Conservation (phyloP, 2,888 invertebrate genomes). For the Sipha maydis region DNA sequence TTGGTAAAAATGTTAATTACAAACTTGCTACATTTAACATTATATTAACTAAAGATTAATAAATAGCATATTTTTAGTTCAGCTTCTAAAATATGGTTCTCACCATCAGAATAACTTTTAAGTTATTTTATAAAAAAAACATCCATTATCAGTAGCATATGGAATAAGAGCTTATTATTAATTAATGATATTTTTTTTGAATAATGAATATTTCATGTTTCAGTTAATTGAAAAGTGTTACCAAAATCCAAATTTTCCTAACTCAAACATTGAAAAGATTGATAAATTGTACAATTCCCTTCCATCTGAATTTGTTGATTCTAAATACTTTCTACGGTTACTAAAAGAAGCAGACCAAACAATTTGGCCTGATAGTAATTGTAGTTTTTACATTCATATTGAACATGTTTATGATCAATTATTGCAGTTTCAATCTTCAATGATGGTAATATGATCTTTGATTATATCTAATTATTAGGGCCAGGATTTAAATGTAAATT, state of each 20-base stretch:
- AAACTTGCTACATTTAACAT: not conserved
- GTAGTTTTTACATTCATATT: not conserved
- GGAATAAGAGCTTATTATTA: not conserved
- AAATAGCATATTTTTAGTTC: not conserved
- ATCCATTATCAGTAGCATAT: not conserved
- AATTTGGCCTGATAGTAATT: constrained; percentile 52
- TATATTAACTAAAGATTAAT: not conserved
- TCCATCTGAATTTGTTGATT: constrained; percentile 30
- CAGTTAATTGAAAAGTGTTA: constrained; percentile 51
- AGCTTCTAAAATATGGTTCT: not conserved
- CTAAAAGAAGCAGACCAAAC: constrained; percentile 38
- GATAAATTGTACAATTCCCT: constrained; percentile 47
- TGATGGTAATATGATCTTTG: constrained; percentile 6
- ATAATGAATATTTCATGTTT: constrained; percentile 26
- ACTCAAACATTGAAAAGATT: constrained; percentile 37
- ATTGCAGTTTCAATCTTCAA: constrained; percentile 32
- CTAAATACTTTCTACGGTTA: constrained; percentile 22
- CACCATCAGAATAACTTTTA: not conserved
- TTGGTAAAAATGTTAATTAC: no score
- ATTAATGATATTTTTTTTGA: not conserved
- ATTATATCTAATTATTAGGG: not conserved
- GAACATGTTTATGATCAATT: constrained; percentile 44
- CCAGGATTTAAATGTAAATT: no score
- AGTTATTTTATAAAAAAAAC: not conserved
- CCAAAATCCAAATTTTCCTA: constrained; percentile 42